These are phyloP conservation scores for Cetoscarus ocellatus DNA, from an alignment of 2,797 vertebrate genomes.

Conservation along the genomic window DNA sequence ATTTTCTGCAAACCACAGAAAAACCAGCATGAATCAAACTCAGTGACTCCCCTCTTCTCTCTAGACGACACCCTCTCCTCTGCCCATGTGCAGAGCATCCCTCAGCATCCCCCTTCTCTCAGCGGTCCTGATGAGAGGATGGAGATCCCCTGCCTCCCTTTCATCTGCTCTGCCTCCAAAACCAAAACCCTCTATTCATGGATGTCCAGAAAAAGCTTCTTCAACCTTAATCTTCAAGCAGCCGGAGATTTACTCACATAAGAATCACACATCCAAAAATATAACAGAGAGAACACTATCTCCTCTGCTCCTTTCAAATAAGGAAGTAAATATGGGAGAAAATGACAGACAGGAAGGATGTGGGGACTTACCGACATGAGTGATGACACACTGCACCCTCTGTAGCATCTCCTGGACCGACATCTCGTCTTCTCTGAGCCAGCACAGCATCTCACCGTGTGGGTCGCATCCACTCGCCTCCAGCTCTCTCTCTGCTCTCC, in stretches of 20 bases:
- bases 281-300: neutral
- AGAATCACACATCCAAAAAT: neutral
- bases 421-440: conserved; percentile 95
- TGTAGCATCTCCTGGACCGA: conserved; percentile 92
- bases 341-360: neutral
- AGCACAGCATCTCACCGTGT: conserved; percentile 91
- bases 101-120: neutral
- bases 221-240: neutral
- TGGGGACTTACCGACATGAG: conserved; percentile 92
- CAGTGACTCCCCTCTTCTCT: neutral
- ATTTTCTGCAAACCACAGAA: too few relatives aligned
- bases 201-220: neutral
- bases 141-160: conserved; percentile 18
- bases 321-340: neutral
- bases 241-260: neutral
- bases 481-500: conserved; percentile 30
- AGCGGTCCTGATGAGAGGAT: conserved; percentile 62
- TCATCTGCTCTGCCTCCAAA: conserved; percentile 10
- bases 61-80: conserved; percentile 4
- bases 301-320: neutral
- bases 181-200: neutral
- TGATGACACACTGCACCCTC: conserved; percentile 92
- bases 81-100: conserved; percentile 37
- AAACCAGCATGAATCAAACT: neutral
- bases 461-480: conserved; percentile 62